These are phyloP conservation scores for Colaptes auratus DNA, from an alignment of 2,113 vertebrate genomes.

Conservation along the genomic window DNA sequence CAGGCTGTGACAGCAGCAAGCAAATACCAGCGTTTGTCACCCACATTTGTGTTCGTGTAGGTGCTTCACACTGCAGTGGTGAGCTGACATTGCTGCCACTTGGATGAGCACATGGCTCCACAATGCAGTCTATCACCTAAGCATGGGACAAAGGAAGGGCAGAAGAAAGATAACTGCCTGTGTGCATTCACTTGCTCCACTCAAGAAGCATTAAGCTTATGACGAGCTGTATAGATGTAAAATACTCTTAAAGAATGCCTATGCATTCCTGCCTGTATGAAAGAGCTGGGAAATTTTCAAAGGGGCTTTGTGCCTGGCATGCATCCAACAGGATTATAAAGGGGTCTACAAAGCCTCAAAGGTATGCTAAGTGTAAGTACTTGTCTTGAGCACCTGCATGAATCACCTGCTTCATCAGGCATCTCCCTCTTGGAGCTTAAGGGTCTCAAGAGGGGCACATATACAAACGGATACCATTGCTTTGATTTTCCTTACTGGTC, in stretches of 20 bases:
- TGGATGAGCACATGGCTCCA: neutral
- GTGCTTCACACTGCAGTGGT: accelerated
- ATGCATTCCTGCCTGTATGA: neutral
- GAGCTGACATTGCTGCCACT: neutral
- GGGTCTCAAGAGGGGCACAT: conserved; percentile 9
- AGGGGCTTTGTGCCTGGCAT: neutral
- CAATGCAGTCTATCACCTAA: neutral
- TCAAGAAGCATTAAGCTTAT: accelerated
- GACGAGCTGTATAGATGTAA: neutral
- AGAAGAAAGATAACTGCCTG: neutral
- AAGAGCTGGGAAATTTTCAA: neutral
- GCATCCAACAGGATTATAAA: neutral
- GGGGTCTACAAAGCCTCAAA: neutral
- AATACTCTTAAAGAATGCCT: neutral
- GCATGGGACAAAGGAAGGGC: neutral
- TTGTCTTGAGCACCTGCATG: neutral
- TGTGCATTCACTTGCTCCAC: neutral
- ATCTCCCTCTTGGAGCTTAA: neutral
- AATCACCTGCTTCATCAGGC: neutral
- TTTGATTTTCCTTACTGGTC: conserved; percentile 34
- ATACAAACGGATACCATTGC: conserved; percentile 26
- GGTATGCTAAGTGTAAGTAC: accelerated
- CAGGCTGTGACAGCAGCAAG: neutral
- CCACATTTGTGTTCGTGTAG: accelerated
- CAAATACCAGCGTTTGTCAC: neutral